Evolutionary conservation across 2,888 invertebrate genomes (phyloP).

Genomic region (Agrochola litura): DNA sequence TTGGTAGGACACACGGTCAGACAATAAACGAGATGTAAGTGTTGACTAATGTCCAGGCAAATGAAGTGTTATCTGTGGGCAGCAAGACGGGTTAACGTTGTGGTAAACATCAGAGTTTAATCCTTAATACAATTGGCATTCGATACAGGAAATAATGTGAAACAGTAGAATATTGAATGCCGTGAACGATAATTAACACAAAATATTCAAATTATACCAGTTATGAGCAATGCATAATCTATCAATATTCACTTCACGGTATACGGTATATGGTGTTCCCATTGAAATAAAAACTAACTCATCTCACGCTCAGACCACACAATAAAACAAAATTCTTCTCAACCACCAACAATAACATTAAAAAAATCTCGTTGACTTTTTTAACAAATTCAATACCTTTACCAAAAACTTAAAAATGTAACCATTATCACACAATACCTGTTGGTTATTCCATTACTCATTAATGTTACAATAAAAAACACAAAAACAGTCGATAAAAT

Average conservation of each 20-base stretch:
- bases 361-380: conserved; percentile 23
- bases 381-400: conserved; percentile 25
- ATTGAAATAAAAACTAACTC: conserved; percentile 37
- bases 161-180: conserved; percentile 6
- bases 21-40: neutral
- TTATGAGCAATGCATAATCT: neutral
- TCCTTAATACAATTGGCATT: conserved; percentile 15
- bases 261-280: neutral
- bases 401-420: conserved; percentile 20
- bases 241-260: conserved; percentile 9
- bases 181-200: neutral
- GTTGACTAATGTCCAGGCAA: neutral
- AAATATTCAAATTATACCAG: neutral
- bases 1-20: neutral
- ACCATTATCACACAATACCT: conserved; percentile 60
- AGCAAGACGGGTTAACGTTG: too few relatives aligned
- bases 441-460: conserved; percentile 46
- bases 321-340: conserved; percentile 12
- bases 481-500: conserved; percentile 38
- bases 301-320: conserved; percentile 44
- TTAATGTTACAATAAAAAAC: conserved; percentile 47
- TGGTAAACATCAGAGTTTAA: neutral
- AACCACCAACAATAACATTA: conserved; percentile 8
- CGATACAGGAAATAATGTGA: neutral
- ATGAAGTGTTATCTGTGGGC: neutral